Evolutionary conservation across 1,140 invertebrate genomes (phyloP), one percentile per base, ranked within the genome.

Genomic region (Cephus cinctus): DNA sequence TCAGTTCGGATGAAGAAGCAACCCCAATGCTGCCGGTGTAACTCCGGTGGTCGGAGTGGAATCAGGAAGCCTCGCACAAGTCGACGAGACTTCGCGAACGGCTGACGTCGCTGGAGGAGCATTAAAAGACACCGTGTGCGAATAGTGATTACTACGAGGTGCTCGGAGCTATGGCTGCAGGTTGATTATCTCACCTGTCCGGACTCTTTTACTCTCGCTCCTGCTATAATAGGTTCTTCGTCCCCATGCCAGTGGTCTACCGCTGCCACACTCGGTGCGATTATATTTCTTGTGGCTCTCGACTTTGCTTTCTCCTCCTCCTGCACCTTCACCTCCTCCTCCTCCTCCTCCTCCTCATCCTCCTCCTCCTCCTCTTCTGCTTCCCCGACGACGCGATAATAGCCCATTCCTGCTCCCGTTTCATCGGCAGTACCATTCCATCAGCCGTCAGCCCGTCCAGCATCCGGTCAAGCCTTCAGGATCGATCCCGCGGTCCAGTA

Each of bases 131-230:
- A 59, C 57, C 49, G 55, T 41, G 56, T 51, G 57, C 64, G 64
- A 65, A 58, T 64, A 60, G 59, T 65, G 65, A 69, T 69, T 70
- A 69, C 65, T 55, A 54, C 57, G 53, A 67, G 63, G 57, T 54
- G 66, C 65, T 63, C 54, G 50, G 36, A 56, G 55, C 55, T 52
- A 57, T 47, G 52, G 50, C 59, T 50, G 63, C 60, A 61, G 66
- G 62, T 73, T 72, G 69, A 71, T 73, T 72, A 73, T 73, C 71
- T 69, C 67, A 69, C 62, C 67, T 70, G 66, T 68, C 67, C 62
- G 43, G 66, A 71, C 67, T 71, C 67, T 67, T 69, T 71, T 71
- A 70, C 71, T 69, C 67, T 64, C 61, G 65, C 65, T 64, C 56
- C 54, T 57, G 63, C 63, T 70, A 59, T 69, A 70, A 66, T 73